Conservation (phyloP, 1,140 invertebrate species). For the Thrips palmi region DNA sequence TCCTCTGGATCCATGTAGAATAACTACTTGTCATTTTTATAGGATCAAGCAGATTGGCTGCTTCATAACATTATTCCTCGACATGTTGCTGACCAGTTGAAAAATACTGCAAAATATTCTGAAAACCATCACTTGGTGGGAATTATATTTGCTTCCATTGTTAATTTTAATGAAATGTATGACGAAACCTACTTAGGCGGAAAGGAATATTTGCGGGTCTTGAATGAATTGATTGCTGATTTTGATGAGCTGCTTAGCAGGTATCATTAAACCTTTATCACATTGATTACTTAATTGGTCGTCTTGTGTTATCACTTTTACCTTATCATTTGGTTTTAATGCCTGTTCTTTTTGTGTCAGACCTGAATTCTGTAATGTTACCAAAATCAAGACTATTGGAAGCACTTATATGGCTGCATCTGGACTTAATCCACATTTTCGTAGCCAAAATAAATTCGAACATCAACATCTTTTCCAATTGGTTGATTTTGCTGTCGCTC, state of each 20-base stretch:
- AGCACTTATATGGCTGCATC: slow-evolving; percentile 96
- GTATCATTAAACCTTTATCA: no score
- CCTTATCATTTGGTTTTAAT: no score
- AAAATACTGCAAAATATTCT: slow-evolving; percentile 85
- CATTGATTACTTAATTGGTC: no score
- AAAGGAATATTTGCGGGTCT: slow-evolving; percentile 78
- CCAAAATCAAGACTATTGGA: slow-evolving; percentile 97
- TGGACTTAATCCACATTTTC: slow-evolving; percentile 62
- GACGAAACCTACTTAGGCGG: slow-evolving; percentile 87
- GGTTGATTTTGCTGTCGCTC: slow-evolving; percentile 72
- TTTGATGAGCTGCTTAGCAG: slow-evolving; percentile 82
- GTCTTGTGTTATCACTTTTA: no score
- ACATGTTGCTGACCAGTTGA: slow-evolving; percentile 82
- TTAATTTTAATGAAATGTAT: slow-evolving; percentile 92
- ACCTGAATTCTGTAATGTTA: slow-evolving; percentile 71
- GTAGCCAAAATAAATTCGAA: slow-evolving; percentile 28
- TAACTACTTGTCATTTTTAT: no score
- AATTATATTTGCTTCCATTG: slow-evolving; percentile 87
- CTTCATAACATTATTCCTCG: slow-evolving; percentile 91
- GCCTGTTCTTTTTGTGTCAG: no score
- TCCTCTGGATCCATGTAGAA: no score
- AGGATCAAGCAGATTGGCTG: slow-evolving; percentile 89
- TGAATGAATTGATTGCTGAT: slow-evolving; percentile 89
- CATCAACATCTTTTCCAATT: slow-evolving; percentile 67
- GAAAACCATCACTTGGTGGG: slow-evolving; percentile 86